Evolutionary conservation across 2,888 invertebrate species (phyloP), one percentile per base, ranked within the genome.

Genomic region (Torymus tubicola): DNA sequence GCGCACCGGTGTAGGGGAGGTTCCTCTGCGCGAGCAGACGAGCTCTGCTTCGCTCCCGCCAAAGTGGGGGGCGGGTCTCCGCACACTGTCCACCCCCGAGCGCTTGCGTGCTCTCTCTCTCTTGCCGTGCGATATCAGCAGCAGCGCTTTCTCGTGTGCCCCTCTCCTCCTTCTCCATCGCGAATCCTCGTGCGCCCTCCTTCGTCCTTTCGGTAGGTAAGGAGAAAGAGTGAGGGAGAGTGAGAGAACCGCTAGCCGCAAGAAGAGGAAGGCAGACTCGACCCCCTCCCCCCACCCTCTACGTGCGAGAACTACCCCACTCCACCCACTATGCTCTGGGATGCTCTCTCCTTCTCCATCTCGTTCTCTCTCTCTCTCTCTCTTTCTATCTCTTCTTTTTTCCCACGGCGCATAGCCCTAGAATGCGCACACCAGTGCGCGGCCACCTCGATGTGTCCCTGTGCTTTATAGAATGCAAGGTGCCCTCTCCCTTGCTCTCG

Each of bases 11-110:
- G 87, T 88, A 61, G 81, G 76, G 89, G 89, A 87, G 87, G 88
- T 85, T 87, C 84, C 84, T 85, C 85, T 87, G 87, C 88, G 88
- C 87, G 87, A 85, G 88, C 86, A 84, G 85, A 84, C 84, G 84
- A 85, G 85, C 85, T 86, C 86, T 86, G 87, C 86, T 86, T 87
- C 87, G 90, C 85, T 87, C 85, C 18, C 21, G 58, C 86, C 84
- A 87, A 87, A 89, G 86, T 89, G 89, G 90, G 90, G 89, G 90
- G 90, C 90, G 90, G 90, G 89, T 88, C 89, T 90, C 78, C 60
- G 89, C 88, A 88, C 90, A 88, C 88, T 89, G 89, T 89, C 90
- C 89, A 89, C 89, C 90, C 89, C 89, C 88, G 85, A 84, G 83
- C 16, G 53, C n/a, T 42, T 8, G 42, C 42, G 42, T 42, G 42